These are phyloP conservation scores for Drosophila antonietae DNA, from an alignment of 2,888 invertebrate species.

Conservation along the genomic window DNA sequence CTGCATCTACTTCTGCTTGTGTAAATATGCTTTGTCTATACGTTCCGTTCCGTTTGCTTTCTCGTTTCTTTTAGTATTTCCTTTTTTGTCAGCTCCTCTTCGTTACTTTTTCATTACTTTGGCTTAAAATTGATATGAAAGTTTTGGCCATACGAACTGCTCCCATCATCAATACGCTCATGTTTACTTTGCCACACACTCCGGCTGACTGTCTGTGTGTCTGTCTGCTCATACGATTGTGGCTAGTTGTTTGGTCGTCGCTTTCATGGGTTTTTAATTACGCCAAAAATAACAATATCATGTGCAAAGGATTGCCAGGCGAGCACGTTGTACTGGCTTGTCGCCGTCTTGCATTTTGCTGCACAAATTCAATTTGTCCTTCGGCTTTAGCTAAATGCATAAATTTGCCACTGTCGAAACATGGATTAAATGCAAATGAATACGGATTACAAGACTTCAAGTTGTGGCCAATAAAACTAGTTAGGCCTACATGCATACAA, in stretches of 20 bases:
- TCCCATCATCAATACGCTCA: conserved; percentile 76
- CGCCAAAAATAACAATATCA: conserved; percentile 77
- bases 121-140: conserved; percentile 81
- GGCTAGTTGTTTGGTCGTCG: conserved; percentile 67
- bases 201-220: conserved; percentile 21
- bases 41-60: conserved; percentile 48
- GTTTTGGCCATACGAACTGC: conserved; percentile 63
- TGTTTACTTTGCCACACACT: conserved; percentile 71
- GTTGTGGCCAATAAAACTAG: conserved; percentile 37
- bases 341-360: conserved; percentile 8
- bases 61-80: conserved; percentile 32
- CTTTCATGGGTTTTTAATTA: conserved; percentile 79
- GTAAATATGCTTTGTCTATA: conserved; percentile 81
- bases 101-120: conserved; percentile 76
- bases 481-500: conserved; percentile 24
- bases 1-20: conserved; percentile 62
- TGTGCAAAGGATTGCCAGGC: conserved; percentile 42
- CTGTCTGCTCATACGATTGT: conserved; percentile 64
- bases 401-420: conserved; percentile 51
- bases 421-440: conserved; percentile 34
- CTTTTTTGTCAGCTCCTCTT: conserved; percentile 30
- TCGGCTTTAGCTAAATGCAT: conserved; percentile 48
- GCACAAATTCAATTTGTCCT: conserved; percentile 43
- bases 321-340: neutral
- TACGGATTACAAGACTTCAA: conserved; percentile 21